These are phyloP conservation scores for Jaculus jaculus DNA, from an alignment of 2,113 vertebrate genomes.

Conservation along the genomic window DNA sequence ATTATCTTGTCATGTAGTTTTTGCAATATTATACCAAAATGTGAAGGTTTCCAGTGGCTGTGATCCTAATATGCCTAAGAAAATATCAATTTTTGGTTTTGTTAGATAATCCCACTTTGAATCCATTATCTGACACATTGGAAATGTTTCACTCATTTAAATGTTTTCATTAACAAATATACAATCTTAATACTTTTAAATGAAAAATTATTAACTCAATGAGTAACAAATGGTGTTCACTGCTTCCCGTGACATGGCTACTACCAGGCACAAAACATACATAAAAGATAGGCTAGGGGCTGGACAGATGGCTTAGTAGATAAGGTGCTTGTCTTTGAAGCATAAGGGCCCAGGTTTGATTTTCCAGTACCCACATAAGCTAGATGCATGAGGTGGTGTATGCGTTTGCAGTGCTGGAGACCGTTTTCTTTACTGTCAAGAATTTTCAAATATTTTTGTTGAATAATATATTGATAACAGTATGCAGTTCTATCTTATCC, in stretches of 20 bases:
- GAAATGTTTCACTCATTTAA: not conserved
- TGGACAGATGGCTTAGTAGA: too few species aligned
- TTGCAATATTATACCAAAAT: conserved; percentile 29
- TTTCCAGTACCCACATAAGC: too few species aligned
- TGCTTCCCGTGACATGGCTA: not conserved
- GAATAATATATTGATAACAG: not conserved
- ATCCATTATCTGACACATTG: conserved; percentile 7
- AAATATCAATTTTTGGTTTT: not conserved
- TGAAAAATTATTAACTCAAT: not conserved
- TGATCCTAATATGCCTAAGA: conserved; percentile 44
- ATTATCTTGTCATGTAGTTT: conserved; percentile 31
- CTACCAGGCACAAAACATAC: not conserved
- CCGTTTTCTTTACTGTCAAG: too few species aligned
- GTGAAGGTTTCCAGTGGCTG: conserved; percentile 15
- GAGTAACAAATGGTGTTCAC: not conserved
- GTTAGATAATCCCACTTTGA: not conserved
- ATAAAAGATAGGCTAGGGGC: not conserved
- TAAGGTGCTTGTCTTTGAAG: too few species aligned
- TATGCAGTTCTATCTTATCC: not conserved
- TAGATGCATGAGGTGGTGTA: too few species aligned
- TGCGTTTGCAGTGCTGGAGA: too few species aligned
- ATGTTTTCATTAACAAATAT: conserved; percentile 9
- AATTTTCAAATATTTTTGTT: not conserved
- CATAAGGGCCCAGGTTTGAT: too few species aligned
- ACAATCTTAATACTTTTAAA: not conserved